Evolutionary conservation across 2,113 vertebrate genomes (phyloP).

Genomic region (Eonycteris spelaea): DNA sequence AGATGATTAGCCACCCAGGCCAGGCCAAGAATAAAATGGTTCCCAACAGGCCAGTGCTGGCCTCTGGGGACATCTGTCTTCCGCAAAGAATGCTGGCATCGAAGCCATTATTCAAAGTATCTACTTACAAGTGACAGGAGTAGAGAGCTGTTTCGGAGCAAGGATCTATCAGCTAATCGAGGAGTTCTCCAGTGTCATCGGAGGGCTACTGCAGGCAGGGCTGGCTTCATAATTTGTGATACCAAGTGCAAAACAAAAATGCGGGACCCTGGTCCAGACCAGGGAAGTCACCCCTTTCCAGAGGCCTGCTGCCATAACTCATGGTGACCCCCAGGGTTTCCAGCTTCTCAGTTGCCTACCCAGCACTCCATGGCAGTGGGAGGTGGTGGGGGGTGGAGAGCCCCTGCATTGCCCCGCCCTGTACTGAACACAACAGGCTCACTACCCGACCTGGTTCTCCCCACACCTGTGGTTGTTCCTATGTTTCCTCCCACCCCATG

Average conservation of each 20-base stretch:
- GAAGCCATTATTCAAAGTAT: background rate
- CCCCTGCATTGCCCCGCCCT: background rate
- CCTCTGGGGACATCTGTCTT: background rate
- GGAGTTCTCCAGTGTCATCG: background rate
- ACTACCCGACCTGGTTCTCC: background rate
- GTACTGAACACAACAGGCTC: background rate
- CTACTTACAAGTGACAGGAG: background rate
- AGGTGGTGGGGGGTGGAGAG: background rate
- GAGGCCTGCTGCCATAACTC: background rate
- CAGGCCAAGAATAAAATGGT: background rate
- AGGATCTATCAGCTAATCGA: too few species aligned
- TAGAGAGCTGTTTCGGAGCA: background rate
- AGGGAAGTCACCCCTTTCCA: background rate
- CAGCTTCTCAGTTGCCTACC: background rate
- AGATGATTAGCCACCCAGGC: background rate
- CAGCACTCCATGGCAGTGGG: background rate
- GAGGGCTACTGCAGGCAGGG: background rate
- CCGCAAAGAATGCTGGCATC: background rate
- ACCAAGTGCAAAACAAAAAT: background rate
- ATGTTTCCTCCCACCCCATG: accelerated
- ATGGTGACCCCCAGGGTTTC: background rate
- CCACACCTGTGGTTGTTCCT: background rate
- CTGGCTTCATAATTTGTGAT: too few species aligned
- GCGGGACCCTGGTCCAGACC: accelerated
- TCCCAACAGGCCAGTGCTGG: background rate